phyloP scores from a whole-genome alignment of 2,888 invertebrate species.

The Drosophila gaucha region DNA sequence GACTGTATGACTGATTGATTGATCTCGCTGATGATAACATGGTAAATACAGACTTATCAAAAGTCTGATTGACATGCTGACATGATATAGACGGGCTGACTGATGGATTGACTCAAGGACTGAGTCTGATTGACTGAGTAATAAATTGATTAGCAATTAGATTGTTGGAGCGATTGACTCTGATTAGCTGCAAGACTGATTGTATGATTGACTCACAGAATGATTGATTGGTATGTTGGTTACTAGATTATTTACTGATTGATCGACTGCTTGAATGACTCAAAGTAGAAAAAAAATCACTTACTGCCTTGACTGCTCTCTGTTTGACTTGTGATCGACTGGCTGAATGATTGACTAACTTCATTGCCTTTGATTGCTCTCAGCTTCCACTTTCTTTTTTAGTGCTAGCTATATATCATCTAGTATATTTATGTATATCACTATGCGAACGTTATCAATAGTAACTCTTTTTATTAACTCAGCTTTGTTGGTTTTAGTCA shows the following conservation, averaged over 20 bases:
- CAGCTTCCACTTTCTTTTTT: background rate
- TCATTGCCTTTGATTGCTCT: background rate
- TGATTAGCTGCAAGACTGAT: too few species aligned
- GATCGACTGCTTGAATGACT: background rate
- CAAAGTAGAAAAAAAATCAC: too few species aligned
- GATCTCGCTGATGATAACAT: too few species aligned
- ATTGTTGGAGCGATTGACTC: background rate
- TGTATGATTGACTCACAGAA: background rate
- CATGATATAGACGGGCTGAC: too few species aligned
- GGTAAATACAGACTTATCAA: too few species aligned
- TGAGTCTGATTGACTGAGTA: too few species aligned
- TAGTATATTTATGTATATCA: background rate
- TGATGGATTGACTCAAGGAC: background rate
- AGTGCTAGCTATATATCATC: too few species aligned
- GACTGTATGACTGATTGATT: background rate
- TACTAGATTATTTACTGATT: too few species aligned
- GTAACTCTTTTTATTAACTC: background rate
- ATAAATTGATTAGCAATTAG: too few species aligned
- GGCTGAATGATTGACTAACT: background rate
- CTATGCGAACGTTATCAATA: background rate
- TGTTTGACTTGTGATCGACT: too few species aligned
- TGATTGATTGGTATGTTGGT: background rate
- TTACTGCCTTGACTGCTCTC: too few species aligned
- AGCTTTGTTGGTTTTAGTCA: slow-evolving; percentile 1
- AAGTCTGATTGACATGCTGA: background rate